Conservation (phyloP, 2,888 invertebrate species). For the Desoria tigrina region DNA sequence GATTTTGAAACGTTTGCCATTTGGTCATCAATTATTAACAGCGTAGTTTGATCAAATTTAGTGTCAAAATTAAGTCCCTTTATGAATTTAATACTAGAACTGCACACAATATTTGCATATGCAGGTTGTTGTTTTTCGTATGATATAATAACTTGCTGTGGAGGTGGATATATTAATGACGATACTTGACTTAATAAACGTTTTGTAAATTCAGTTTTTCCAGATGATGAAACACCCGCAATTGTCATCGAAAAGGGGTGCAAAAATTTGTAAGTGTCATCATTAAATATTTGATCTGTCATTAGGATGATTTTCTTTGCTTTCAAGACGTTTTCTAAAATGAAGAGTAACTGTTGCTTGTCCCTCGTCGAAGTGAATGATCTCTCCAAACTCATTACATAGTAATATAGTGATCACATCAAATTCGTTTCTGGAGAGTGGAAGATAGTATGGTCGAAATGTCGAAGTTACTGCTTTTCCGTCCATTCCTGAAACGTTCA, state of each 20-base stretch:
- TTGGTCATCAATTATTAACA: constrained; percentile 14
- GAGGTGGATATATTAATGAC: background rate
- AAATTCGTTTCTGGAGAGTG: constrained; percentile 3
- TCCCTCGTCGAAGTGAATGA: constrained; percentile 11
- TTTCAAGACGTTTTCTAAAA: constrained; percentile 16
- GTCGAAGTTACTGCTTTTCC: background rate
- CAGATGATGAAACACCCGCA: constrained; percentile 15
- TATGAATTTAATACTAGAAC: background rate
- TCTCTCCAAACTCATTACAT: constrained; percentile 23
- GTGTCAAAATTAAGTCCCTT: constrained; percentile 8
- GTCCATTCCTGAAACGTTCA: constrained; percentile 12
- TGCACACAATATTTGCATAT: background rate
- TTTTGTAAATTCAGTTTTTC: constrained; percentile 19
- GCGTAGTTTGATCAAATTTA: background rate
- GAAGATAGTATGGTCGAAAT: constrained; percentile 13
- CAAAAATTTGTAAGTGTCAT: background rate
- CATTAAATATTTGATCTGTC: background rate
- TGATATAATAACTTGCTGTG: constrained; percentile 11
- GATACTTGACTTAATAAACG: background rate
- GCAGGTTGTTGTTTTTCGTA: constrained; percentile 15
- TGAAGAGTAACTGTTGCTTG: constrained; percentile 12
- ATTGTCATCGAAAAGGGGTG: constrained; percentile 1
- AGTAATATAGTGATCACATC: constrained; percentile 9
- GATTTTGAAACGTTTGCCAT: constrained; percentile 2
- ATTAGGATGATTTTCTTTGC: background rate